A percentile compares a stretch with the other conserved stretches of the same genome.
phyloP scores from a whole-genome alignment of 2,113 vertebrate species.

The Nothocercus julius region DNA sequence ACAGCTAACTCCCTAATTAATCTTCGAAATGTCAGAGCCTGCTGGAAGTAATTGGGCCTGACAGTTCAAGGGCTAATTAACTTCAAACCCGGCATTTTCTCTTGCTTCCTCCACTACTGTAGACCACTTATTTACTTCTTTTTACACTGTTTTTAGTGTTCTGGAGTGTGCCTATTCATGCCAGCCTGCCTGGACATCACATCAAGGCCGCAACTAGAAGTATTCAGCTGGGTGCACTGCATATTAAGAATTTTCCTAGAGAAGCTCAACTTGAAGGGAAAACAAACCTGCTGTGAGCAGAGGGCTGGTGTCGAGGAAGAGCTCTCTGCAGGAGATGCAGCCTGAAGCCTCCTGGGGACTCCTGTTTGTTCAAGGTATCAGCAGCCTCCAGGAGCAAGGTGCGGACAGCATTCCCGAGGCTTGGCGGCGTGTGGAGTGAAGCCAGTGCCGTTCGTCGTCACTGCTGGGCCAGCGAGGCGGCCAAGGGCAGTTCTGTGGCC shows the following conservation, averaged over 20 bases:
- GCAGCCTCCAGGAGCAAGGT: background rate
- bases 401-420: background rate
- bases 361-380: background rate
- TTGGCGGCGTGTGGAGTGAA: fast-evolving
- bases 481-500: background rate
- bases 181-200: background rate
- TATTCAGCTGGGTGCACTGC: background rate
- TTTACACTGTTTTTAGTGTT: constrained; percentile 25
- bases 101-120: constrained; percentile 50
- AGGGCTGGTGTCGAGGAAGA: background rate
- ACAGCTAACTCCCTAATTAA: constrained; percentile 76
- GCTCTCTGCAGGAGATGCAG: background rate
- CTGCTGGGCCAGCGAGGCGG: background rate
- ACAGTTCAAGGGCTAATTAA: constrained; percentile 80
- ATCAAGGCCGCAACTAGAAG: background rate
- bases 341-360: background rate
- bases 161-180: background rate
- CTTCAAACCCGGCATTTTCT: constrained; percentile 61
- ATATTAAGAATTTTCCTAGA: background rate
- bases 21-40: constrained; percentile 76
- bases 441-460: background rate
- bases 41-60: constrained; percentile 72
- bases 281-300: background rate
- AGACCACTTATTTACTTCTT: constrained; percentile 54
- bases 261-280: background rate